Evolutionary conservation across 2,797 vertebrate genomes (phyloP).

Genomic region (Prionace glauca): DNA sequence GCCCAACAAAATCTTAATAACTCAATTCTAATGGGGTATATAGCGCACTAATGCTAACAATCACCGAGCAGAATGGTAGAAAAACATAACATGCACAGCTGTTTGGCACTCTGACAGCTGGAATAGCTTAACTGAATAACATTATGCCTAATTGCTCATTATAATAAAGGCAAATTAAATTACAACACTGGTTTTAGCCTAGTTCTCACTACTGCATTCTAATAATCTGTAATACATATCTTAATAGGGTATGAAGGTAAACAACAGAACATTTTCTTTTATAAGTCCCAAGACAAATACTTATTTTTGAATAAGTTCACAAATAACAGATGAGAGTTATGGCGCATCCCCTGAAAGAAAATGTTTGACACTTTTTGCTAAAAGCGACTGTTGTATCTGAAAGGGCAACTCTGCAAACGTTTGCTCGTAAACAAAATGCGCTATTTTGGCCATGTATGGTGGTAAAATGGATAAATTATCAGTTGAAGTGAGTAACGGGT

Average conservation of each 20-base stretch:
- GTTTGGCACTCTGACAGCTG: background rate
- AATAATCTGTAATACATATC: background rate
- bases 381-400: background rate
- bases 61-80: background rate
- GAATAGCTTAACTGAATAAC: background rate
- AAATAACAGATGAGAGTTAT: background rate
- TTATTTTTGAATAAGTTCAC: background rate
- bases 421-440: background rate
- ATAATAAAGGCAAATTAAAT: constrained; percentile 3
- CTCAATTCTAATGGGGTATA: background rate
- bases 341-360: background rate
- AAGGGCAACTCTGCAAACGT: background rate
- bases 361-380: background rate
- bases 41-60: background rate
- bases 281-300: background rate
- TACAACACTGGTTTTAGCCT: background rate
- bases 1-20: background rate
- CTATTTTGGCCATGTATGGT: background rate
- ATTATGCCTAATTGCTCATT: background rate
- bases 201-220: background rate
- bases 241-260: background rate
- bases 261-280: background rate
- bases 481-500: background rate
- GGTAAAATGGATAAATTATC: background rate
- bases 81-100: background rate